Evolutionary conservation across 2,888 invertebrate species (phyloP), one percentile per base, ranked within the genome.

Genomic region (Agriopis leucophaearia): DNA sequence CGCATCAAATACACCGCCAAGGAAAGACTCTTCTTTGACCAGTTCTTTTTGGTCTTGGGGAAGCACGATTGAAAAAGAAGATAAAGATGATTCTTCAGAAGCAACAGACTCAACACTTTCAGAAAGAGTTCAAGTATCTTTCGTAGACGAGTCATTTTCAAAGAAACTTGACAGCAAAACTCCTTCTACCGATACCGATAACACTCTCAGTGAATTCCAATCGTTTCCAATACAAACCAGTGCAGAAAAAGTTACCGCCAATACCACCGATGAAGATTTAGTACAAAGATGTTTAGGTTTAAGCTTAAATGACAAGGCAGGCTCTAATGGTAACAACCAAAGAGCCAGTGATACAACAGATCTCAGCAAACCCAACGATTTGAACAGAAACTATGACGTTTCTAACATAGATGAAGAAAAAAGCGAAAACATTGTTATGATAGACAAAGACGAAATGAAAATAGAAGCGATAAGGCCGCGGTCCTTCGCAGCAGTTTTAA

Each of bases 21-120:
- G 92, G 55, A 94, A 91, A 73, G 94, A 94, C 61, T 91, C 93
- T 0, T 87, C 91, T 2, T 67, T 92, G 3, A 86, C 90, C 0
- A 91, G 90, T 70, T 92, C 94, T 0, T 94, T 94, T 72, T 94
- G 94, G 94, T 88, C 93, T 0, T 94, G 94, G 94, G 90, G 92
- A 0, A 88, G 87, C 56, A 76, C 82, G 0, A 80, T 86, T 27
- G 93, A 92, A 45, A 91, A 79, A 35, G 82, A 83, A 0, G 87
- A 91, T 5, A 86, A 82, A 72, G 90, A 90, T 15, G 86, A 92
- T 64, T 83, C 87, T 0, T 91, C 93, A 0, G 92, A 93, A 80
- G 87, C 90, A 0, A 91, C 90, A 0, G 94, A 94, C 63, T 93
- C 93, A 0, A 94, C 93, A 47, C 82, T 94, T 0, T 93, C 92